Conservation (phyloP, 1,140 invertebrate genomes). For the Calycopis cecrops region DNA sequence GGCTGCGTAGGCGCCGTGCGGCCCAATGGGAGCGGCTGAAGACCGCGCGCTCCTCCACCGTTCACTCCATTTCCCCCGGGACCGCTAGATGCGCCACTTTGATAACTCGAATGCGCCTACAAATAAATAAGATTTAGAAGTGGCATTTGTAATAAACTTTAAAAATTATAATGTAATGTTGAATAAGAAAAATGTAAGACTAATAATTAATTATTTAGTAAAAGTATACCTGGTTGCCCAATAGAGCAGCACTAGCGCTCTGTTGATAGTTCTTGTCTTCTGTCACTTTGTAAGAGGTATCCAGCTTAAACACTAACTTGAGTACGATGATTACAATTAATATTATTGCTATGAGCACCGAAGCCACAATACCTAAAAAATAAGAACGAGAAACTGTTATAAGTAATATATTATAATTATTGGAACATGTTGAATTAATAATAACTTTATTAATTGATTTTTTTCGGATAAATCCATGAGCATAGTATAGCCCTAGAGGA, state of each 20-base stretch:
- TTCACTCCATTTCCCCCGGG: conserved; percentile 2
- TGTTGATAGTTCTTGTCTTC: conserved; percentile 86
- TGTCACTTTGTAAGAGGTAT: conserved; percentile 93
- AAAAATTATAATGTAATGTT: too few relatives aligned
- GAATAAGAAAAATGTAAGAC: too few relatives aligned
- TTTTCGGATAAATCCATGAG: background rate
- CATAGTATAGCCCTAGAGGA: background rate
- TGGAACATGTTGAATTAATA: too few relatives aligned
- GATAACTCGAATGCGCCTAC: conserved; percentile 61
- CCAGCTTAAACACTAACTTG: conserved; percentile 89
- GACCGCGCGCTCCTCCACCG: conserved; percentile 38
- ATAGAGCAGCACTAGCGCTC: conserved; percentile 83
- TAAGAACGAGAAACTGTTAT: background rate
- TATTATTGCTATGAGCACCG: conserved; percentile 92
- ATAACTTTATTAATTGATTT: background rate
- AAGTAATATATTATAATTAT: too few relatives aligned
- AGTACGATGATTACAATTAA: conserved; percentile 92
- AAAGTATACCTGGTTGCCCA: conserved; percentile 76
- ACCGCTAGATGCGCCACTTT: conserved; percentile 40
- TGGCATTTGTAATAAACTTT: too few relatives aligned
- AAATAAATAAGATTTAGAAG: too few relatives aligned
- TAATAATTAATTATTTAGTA: too few relatives aligned
- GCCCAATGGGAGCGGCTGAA: conserved; percentile 46
- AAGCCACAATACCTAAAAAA: conserved; percentile 85
- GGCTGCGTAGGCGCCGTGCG: conserved; percentile 41